Base-by-base conservation (phyloP, 2,113 vertebrate genomes). In the Cynoglossus semilaevis region DNA sequence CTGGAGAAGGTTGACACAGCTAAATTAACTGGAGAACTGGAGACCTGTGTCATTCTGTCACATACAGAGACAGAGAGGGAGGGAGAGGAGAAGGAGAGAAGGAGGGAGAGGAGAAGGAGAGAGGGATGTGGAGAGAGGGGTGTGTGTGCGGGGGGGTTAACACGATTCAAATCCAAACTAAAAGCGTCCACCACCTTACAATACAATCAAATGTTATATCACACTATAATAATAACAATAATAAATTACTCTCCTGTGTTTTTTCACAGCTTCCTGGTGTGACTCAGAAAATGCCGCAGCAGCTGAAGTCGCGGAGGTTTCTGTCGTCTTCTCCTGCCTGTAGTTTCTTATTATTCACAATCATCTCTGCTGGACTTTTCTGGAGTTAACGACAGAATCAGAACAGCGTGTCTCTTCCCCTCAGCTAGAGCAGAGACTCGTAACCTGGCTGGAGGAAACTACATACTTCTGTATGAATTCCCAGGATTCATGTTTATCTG, bases 1-100 rank as follows among this genome's bases (percentile, higher is more conserved):
- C 77, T 75, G 67, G 70, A 79, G 70, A 14, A 53, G 65, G 65
- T 62, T 79, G 81, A 83, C 68, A 74, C 51, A 56, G 53, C 72
- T 61, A 77, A 81, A 81, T 87, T 74, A 80, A 78, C 69, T 56
- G 44, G 53, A 69, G 54, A 80, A 75, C 69, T 56, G 43, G 53
- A 71, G 54, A 59, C 42, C 13, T n/a, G 54, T 70, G 72, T 73
- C 58, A 59, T 76, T 80, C 74, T 66, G 48, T 67, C 62, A 74
- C 41, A 7, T 19, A 47, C 47, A 35, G 51, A 56, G 42, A 49
- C 15, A 49, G 53, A 50, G 34, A 45, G 6, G 35, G 40, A 56
- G 49, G 37, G 44, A 14, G 12, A n/a, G 19, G 44, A 61, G 71
- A 1, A 52, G 7, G 12, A 12, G 3, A 10, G 9, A 38, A 8